A percentile compares a stretch with the other conserved stretches of the same genome.
phyloP scores from a whole-genome alignment of 2,113 vertebrate genomes.

The Dendropsophus ebraccatus region DNA sequence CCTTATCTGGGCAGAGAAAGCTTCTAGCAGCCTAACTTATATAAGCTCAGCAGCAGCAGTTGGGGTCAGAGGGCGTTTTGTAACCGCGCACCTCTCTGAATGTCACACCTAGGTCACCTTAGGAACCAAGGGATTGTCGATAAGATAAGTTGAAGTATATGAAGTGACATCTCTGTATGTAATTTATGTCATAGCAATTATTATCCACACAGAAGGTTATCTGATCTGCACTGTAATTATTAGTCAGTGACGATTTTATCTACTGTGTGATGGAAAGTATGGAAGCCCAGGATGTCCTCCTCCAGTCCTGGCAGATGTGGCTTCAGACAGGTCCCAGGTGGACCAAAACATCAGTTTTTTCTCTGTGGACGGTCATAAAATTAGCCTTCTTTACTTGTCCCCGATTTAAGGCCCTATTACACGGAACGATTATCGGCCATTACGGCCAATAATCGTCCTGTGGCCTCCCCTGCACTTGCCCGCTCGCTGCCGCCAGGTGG shows the following conservation, averaged over 20 bases:
- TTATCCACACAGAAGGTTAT: neutral
- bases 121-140: constrained; percentile 3
- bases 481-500: too few species aligned
- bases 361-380: too few species aligned
- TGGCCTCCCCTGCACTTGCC: too few species aligned
- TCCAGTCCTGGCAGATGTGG: too few species aligned
- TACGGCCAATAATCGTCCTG: too few species aligned
- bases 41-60: neutral
- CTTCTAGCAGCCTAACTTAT: neutral
- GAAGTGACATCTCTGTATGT: constrained; percentile 43
- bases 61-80: constrained; percentile 22
- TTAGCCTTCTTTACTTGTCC: too few species aligned
- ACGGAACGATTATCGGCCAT: too few species aligned
- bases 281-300: too few species aligned
- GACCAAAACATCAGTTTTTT: too few species aligned
- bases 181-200: constrained; percentile 27
- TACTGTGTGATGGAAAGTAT: neutral
- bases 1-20: neutral
- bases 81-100: neutral
- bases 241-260: neutral
- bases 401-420: too few species aligned
- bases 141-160: constrained; percentile 31
- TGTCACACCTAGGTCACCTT: neutral
- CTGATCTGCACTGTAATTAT: neutral
- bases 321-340: too few species aligned